phyloP scores from a whole-genome alignment of 2,113 vertebrate species.

The Motacilla alba region DNA sequence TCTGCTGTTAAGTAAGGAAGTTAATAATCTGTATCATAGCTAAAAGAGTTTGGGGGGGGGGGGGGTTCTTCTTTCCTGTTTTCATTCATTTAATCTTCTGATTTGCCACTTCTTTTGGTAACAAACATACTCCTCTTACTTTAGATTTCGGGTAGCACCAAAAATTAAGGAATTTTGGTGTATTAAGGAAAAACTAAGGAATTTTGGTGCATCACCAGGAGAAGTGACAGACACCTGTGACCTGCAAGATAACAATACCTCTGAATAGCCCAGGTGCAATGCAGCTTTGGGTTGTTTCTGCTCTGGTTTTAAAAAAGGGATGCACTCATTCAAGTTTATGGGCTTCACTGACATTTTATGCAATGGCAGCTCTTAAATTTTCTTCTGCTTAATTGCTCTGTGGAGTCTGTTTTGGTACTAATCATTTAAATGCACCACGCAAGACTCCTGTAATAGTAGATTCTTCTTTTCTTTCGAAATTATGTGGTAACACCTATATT shows the following conservation, averaged over 20 bases:
- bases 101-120: background rate
- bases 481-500: too few relatives aligned
- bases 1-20: background rate
- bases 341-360: background rate
- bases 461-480: background rate
- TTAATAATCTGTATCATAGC: background rate
- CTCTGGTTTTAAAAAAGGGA: background rate
- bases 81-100: background rate
- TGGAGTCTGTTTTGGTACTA: background rate
- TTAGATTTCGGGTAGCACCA: background rate
- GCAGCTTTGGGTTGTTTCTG: rapidly evolving
- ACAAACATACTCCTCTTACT: background rate
- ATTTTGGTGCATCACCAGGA: background rate
- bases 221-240: background rate
- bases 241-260: background rate
- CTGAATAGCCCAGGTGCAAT: background rate
- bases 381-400: background rate
- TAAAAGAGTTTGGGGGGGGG: background rate
- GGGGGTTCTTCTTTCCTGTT: background rate
- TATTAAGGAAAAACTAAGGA: background rate
- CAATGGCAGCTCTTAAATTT: background rate
- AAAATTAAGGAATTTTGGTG: background rate
- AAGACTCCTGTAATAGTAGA: background rate
- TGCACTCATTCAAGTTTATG: background rate
- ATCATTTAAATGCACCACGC: background rate